Evolutionary conservation across 2,113 vertebrate species (phyloP), one percentile per base, ranked within the genome.

Genomic region (Psilopsiagon aurifrons): DNA sequence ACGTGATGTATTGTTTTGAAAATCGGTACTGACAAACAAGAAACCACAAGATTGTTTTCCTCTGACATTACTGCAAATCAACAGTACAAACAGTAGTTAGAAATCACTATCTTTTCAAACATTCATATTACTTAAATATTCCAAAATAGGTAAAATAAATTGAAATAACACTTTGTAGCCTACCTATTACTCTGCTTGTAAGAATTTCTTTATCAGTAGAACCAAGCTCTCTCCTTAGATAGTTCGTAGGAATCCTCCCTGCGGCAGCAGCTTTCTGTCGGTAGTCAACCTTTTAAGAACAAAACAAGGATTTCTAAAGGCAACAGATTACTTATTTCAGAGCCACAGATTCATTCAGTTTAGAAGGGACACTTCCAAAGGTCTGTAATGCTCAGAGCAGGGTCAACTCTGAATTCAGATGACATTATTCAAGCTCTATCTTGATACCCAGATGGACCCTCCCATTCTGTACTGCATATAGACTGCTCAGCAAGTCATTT

Each of bases 191-290:
- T 97, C 99, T 98, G 97, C 99, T 99, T 78, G 98, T 99, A 70
- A 99, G 99, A 92, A 99, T 99, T 98, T 99, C 99, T 46, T 98
- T 97, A 92, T 99, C 99, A 11, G 98, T 99, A 73, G 98, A 98
- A 69, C 99, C 99, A 43, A 99, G 96, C 92, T 99, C 99, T 96
- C 99, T 98, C 90, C 99, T 98, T 57, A 99, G 96, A 86, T 99
- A 98, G 97, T 99, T 99, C n/a, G 99, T 99, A 67, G 99, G 99
- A 96, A 99, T 99, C 94, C 99, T 98, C 93, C 99, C 99, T 33
- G 99, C 99, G 86, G 99, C 99, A 39, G 99, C 99, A 88, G 99
- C 99, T 97, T 99, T 99, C 97, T 99, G 99, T 69, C 99, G 98
- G 95, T 99, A 99, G 95, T 99, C 99, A 92, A 99, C 99, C 99